These are phyloP conservation scores for Folsomia candida DNA, from an alignment of 2,888 invertebrate species.

Conservation along the genomic window DNA sequence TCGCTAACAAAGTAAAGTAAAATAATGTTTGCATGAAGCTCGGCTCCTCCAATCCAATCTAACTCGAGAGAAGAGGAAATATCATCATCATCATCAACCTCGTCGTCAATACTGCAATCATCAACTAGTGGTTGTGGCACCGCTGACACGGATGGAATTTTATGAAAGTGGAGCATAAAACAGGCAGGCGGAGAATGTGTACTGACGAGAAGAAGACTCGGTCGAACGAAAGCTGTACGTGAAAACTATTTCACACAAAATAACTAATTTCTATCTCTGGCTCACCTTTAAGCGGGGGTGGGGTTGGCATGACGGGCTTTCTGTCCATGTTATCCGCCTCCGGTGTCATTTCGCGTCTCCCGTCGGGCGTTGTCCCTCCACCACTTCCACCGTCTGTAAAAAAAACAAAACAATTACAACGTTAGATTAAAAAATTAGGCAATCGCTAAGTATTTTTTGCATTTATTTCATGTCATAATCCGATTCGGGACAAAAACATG, in stretches of 20 bases:
- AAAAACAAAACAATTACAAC: conserved; percentile 23
- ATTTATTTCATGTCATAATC: neutral
- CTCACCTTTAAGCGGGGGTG: conserved; percentile 50
- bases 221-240: neutral
- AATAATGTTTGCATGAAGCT: neutral
- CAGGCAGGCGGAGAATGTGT: too few relatives aligned
- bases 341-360: conserved; percentile 49
- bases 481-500: neutral
- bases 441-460: conserved; percentile 9
- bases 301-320: conserved; percentile 46
- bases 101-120: neutral
- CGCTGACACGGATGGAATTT: too few relatives aligned
- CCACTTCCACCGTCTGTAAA: conserved; percentile 50
- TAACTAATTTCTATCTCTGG: neutral
- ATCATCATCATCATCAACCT: neutral
- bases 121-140: too few relatives aligned
- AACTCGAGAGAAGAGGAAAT: neutral
- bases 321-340: conserved; percentile 49
- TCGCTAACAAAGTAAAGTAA: neutral
- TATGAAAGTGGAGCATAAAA: neutral
- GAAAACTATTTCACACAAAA: too few relatives aligned
- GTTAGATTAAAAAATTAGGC: conserved; percentile 8
- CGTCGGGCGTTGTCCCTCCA: conserved; percentile 18
- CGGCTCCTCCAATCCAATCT: neutral
- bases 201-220: neutral